These are phyloP conservation scores for Tonatia bakeri DNA, from an alignment of 2,113 vertebrate species.

Conservation along the genomic window DNA sequence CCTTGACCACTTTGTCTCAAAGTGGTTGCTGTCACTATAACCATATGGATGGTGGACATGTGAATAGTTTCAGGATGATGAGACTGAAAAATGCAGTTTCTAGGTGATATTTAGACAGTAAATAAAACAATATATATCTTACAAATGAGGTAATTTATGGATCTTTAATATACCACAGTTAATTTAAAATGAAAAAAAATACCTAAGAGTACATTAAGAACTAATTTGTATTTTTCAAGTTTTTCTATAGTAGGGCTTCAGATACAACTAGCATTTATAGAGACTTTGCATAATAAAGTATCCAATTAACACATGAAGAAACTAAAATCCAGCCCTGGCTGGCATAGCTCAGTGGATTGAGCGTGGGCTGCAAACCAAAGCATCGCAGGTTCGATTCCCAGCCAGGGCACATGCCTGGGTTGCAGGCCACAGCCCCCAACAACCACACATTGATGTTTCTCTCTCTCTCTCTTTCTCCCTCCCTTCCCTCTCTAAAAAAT, in stretches of 20 bases:
- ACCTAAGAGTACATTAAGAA: neutral
- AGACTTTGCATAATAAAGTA: neutral
- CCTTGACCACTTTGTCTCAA: neutral
- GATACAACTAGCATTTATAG: neutral
- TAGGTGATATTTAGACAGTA: neutral
- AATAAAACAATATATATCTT: neutral
- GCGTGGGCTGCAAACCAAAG: too few relatives aligned
- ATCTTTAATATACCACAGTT: neutral
- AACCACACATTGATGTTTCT: too few relatives aligned
- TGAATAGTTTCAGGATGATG: neutral
- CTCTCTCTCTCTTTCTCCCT: too few relatives aligned
- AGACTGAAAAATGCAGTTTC: neutral
- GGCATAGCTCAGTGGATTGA: too few relatives aligned
- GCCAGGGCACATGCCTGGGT: too few relatives aligned
- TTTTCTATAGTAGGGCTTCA: neutral
- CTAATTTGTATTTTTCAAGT: neutral
- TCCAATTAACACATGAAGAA: neutral
- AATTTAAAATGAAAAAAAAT: neutral
- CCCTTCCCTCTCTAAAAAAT: too few relatives aligned
- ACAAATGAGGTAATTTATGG: neutral
- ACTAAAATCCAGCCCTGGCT: neutral
- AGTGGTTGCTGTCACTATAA: neutral
- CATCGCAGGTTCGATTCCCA: too few relatives aligned
- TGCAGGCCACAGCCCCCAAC: too few relatives aligned
- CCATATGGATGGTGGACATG: rapidly evolving